A percentile compares a stretch with the other conserved stretches of the same genome.
These are phyloP conservation scores for Cerceris rybyensis DNA, from an alignment of 2,888 invertebrate species.

Conservation along the genomic window DNA sequence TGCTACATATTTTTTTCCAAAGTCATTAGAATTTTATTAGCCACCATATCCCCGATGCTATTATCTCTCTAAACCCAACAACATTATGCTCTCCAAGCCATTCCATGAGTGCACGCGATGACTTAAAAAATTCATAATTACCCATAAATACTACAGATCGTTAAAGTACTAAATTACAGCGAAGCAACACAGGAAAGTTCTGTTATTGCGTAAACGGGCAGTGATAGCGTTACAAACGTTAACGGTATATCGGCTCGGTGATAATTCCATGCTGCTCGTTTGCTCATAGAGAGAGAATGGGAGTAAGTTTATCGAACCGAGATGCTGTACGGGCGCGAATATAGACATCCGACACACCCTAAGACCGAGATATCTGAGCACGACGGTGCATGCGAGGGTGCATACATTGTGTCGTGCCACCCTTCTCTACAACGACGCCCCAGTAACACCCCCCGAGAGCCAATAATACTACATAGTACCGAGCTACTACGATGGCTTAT, in stretches of 20 bases:
- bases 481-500: conserved; percentile 77
- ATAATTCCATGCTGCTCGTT: conserved; percentile 47
- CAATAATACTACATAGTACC: conserved; percentile 76
- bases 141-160: no score
- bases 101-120: no score
- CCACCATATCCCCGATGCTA: no score
- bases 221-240: conserved; percentile 11
- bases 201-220: no score
- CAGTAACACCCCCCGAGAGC: conserved; percentile 73
- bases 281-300: conserved; percentile 43
- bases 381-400: conserved; percentile 75
- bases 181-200: no score
- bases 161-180: no score
- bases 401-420: conserved; percentile 76
- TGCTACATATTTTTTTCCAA: no score
- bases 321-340: conserved; percentile 66
- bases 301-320: conserved; percentile 68
- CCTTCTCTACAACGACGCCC: conserved; percentile 65
- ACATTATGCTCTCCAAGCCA: no score
- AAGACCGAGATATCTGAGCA: conserved; percentile 72
- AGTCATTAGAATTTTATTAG: no score
- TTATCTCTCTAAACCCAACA: no score
- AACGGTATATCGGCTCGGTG: conserved; percentile 22
- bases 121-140: no score
- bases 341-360: conserved; percentile 73